phyloP scores from a whole-genome alignment of 2,888 invertebrate species.

The Trachelus troglodyta region DNA sequence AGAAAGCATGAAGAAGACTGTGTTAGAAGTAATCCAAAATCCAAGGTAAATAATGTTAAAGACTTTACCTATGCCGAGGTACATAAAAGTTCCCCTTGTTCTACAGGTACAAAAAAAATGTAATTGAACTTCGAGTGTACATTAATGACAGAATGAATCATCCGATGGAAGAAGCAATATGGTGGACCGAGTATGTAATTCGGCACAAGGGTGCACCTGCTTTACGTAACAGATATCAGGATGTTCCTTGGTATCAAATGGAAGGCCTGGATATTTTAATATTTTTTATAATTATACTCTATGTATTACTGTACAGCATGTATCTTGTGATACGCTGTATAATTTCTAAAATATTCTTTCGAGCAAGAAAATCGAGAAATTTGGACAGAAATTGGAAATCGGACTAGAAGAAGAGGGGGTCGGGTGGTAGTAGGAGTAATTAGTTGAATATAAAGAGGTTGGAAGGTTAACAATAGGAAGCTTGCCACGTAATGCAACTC shows the following conservation, averaged over 20 bases:
- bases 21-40: slow-evolving; percentile 9
- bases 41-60: slow-evolving; percentile 1
- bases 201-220: slow-evolving; percentile 15
- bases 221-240: slow-evolving; percentile 5
- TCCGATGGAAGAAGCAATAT: slow-evolving; percentile 15
- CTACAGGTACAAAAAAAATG: slow-evolving; percentile 11
- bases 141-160: neutral
- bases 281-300: neutral
- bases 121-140: slow-evolving; percentile 3
- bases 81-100: neutral
- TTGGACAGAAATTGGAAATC: neutral
- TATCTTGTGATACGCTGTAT: neutral
- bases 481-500: slow-evolving; percentile 28
- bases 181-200: slow-evolving; percentile 17
- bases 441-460: neutral
- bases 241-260: slow-evolving; percentile 8
- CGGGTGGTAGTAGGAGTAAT: neutral
- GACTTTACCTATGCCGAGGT: neutral
- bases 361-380: neutral
- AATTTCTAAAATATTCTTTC: neutral
- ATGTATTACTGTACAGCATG: neutral
- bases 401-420: neutral
- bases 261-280: slow-evolving; percentile 8
- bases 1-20: slow-evolving; percentile 6
- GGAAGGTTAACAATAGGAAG: neutral